A percentile compares a stretch with the other conserved stretches of the same genome.
These are phyloP conservation scores for Anorthoa munda DNA, from an alignment of 2,888 invertebrate genomes.

Conservation along the genomic window DNA sequence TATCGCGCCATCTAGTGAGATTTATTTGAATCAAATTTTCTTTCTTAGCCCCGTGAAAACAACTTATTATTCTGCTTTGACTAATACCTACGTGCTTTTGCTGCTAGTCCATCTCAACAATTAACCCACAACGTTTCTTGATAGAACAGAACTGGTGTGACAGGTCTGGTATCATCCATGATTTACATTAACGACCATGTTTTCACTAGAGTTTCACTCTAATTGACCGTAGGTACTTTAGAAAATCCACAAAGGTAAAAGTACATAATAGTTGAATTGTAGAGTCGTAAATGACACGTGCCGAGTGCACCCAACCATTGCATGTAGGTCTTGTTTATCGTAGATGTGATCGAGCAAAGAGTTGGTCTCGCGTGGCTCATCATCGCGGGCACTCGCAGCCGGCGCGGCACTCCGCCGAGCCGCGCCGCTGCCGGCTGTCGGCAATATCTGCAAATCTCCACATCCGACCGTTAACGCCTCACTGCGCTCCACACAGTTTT, in stretches of 20 bases:
- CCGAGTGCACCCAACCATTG: conserved; percentile 39
- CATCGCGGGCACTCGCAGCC: conserved; percentile 80
- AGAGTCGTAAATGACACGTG: conserved; percentile 53
- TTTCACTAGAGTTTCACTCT: conserved; percentile 48
- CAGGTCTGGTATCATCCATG: conserved; percentile 9
- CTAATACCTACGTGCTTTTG: not conserved
- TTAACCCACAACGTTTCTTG: not conserved
- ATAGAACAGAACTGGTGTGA: not conserved
- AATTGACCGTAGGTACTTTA: conserved; percentile 23
- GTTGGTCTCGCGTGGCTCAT: conserved; percentile 82
- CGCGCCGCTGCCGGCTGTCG: conserved; percentile 27
- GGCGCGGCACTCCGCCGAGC: not conserved
- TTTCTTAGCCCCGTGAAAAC: not conserved
- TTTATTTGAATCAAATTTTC: no score
- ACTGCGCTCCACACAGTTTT: conserved; percentile 77
- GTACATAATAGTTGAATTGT: conserved; percentile 36
- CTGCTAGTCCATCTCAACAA: not conserved
- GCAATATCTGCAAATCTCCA: conserved; percentile 60
- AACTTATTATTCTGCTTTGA: not conserved
- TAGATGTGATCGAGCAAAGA: conserved; percentile 47
- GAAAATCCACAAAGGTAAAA: conserved; percentile 44
- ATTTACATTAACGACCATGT: conserved; percentile 12
- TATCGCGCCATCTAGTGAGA: no score
- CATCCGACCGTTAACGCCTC: conserved; percentile 78
- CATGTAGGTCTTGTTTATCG: conserved; percentile 52